These are phyloP conservation scores for Phylloscopus trochilus DNA, from an alignment of 2,113 vertebrate genomes.

Conservation along the genomic window DNA sequence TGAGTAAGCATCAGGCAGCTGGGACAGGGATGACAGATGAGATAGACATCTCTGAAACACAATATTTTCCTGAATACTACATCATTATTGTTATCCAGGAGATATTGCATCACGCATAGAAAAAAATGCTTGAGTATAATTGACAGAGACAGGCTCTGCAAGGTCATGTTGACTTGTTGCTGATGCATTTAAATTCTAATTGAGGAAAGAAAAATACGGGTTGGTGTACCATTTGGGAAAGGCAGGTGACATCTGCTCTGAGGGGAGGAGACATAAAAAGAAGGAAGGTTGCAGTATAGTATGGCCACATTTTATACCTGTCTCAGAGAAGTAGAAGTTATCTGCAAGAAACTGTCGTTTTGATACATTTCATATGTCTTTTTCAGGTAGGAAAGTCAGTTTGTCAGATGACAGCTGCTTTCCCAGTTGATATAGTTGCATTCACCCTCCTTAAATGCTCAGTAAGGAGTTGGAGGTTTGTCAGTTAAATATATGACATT, in stretches of 20 bases:
- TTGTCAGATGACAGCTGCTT: background rate
- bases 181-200: background rate
- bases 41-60: background rate
- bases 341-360: background rate
- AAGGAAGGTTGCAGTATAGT: background rate
- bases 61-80: background rate
- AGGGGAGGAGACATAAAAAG: background rate
- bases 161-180: background rate
- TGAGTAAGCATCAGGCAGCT: background rate
- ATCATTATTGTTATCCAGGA: background rate
- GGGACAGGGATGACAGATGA: background rate
- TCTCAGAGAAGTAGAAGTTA: background rate
- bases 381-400: constrained; percentile 1
- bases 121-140: background rate
- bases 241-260: background rate
- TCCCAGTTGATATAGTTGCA: background rate
- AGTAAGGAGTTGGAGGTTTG: background rate
- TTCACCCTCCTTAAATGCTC: background rate
- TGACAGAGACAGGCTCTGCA: background rate
- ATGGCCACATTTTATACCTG: background rate
- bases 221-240: background rate
- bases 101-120: background rate
- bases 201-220: background rate
- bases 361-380: constrained; percentile 8
- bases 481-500: constrained; percentile 38